phyloP scores from a whole-genome alignment of 2,113 vertebrate species.

The Bubo bubo region DNA sequence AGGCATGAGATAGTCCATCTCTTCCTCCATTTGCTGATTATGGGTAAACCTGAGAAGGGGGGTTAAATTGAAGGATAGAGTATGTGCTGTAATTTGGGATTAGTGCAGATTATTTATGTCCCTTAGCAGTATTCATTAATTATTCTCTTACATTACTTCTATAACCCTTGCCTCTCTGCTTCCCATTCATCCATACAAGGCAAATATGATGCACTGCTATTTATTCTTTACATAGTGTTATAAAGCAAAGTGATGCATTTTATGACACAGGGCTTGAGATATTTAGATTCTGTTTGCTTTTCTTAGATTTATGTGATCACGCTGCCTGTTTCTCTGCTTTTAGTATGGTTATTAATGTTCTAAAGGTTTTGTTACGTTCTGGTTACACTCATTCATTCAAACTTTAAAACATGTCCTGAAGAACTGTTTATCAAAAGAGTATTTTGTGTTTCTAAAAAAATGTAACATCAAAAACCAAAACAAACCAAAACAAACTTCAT shows the following conservation, averaged over 20 bases:
- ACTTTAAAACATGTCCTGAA: not conserved
- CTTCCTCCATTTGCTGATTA: not conserved
- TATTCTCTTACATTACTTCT: not conserved
- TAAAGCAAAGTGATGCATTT: slow-evolving; percentile 18
- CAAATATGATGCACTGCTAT: not conserved
- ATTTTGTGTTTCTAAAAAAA: not conserved
- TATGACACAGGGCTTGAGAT: not conserved
- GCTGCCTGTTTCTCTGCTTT: not conserved
- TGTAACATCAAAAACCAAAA: not conserved
- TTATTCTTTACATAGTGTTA: not conserved
- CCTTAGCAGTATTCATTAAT: not conserved
- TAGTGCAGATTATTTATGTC: not conserved
- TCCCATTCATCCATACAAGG: not conserved
- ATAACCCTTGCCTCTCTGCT: not conserved
- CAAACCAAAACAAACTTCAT: not conserved
- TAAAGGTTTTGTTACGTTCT: not conserved
- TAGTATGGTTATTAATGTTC: not conserved
- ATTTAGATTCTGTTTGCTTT: not conserved
- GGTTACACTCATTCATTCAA: not conserved
- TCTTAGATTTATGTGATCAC: not conserved
- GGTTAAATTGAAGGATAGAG: not conserved
- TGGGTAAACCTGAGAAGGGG: not conserved
- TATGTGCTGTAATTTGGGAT: not conserved
- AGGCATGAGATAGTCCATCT: not conserved
- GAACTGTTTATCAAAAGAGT: not conserved